Base-by-base conservation (phyloP, 2,113 vertebrate genomes). In the Neodontobutis hainanensis region DNA sequence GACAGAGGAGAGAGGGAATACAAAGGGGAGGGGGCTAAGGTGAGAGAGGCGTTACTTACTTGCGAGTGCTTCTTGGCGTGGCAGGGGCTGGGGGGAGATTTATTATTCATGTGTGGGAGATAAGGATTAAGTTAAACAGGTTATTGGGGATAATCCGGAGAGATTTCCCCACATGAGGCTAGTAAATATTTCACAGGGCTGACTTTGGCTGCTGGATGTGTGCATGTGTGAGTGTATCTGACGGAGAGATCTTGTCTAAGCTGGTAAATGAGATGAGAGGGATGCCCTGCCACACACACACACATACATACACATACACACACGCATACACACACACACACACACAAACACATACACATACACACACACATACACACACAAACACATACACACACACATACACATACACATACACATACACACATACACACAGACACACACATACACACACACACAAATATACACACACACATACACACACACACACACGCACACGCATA, bases 51-150 rank as follows among this genome's bases (percentile, higher is more conserved):
- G 62, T 79, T 67, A 72, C 70, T 85, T 67, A 65, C 70, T 55
- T 14, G 27, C 5, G 16, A 42, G 62, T 58, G 60, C 70, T 60
- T 76, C 76, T 77, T 42, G 15, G 73, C 49, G 59, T 45, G 15
- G 47, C 11, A 73, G 61, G 71, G 62, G 32, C 69, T 67, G 48
- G 73, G 74, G 63, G 35, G 49, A 60, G 81, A 85, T 87, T 91
- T 82, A 92, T 92, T 91, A 92, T 91, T 91, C 86, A 88, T 91
- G 88, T 83, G 85, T 91, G 76, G 77, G 88, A 85, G 88, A 92
- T 89, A 83, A 87, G 90, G 91, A 92, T 92, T 91, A 91, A 78
- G 85, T 91, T 93, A 91, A 92, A 92, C 88, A 93, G 88, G 89
- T 91, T 92, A 92, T 86, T 86, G 85, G 78, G 85, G 89, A 91